Evolutionary conservation across 2,888 invertebrate genomes (phyloP).

Genomic region (Drosophila borborema): DNA sequence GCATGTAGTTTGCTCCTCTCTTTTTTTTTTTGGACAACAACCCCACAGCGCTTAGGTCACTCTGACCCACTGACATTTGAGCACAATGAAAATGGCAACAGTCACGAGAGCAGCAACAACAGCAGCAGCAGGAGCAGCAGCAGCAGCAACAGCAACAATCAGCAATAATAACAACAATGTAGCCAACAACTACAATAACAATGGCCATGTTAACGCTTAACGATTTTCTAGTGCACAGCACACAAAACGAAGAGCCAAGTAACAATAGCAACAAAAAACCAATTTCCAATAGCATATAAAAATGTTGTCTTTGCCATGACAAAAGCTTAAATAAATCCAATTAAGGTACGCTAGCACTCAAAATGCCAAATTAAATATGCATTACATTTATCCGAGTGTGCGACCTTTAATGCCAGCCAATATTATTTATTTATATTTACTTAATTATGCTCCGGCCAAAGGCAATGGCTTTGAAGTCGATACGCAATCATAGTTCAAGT

Average conservation of each 20-base stretch:
- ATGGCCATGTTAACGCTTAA: conserved; percentile 55
- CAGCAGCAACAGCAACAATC: conserved; percentile 1
- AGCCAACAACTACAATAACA: conserved; percentile 37
- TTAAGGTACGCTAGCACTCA: conserved; percentile 31
- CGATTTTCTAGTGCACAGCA: conserved; percentile 74
- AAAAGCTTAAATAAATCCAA: conserved; percentile 44
- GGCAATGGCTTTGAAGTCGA: conserved; percentile 6
- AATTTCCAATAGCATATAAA: conserved; percentile 20
- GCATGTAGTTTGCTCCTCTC: conserved; percentile 35
- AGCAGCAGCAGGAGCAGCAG: conserved; percentile 6
- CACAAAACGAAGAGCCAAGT: conserved; percentile 10
- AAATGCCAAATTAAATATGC: conserved; percentile 40
- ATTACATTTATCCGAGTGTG: conserved; percentile 15
- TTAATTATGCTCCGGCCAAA: conserved; percentile 11
- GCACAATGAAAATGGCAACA: conserved; percentile 54
- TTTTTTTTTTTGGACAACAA: conserved; percentile 24
- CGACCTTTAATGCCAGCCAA: conserved; percentile 4
- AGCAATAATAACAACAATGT: conserved; percentile 27
- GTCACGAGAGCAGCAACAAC: conserved; percentile 32
- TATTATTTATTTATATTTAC: conserved; percentile 25
- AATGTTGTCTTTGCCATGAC: conserved; percentile 13
- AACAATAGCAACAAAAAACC: conserved; percentile 20
- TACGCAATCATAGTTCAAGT: not conserved
- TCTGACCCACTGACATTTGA: conserved; percentile 50
- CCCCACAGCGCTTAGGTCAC: conserved; percentile 24